Conservation (phyloP, 2,797 vertebrate genomes). For the Anableps anableps region DNA sequence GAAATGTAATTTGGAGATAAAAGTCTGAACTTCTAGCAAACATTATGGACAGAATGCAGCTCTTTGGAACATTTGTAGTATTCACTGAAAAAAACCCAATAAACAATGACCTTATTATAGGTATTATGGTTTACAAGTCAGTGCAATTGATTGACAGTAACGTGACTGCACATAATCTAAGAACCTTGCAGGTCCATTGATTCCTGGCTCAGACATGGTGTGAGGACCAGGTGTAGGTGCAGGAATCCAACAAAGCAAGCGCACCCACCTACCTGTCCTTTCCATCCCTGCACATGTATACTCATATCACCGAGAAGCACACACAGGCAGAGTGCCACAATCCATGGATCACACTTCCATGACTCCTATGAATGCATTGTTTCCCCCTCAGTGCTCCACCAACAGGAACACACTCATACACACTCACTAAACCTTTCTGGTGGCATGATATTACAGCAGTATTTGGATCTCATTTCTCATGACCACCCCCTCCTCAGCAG, state of each 20-base stretch:
- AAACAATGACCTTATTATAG: background rate
- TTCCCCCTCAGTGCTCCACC: slow-evolving; percentile 13
- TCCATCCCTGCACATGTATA: slow-evolving; percentile 6
- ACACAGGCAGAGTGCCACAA: background rate
- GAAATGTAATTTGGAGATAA: background rate
- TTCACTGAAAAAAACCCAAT: background rate
- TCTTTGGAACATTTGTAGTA: background rate
- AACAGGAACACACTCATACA: background rate
- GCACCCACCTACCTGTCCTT: slow-evolving; percentile 18
- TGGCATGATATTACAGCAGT: slow-evolving; percentile 42
- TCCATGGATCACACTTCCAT: background rate
- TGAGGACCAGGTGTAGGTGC: slow-evolving; percentile 51
- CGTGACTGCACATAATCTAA: background rate
- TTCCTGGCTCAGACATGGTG: background rate
- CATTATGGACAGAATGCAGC: background rate
- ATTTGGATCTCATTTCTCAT: slow-evolving; percentile 4
- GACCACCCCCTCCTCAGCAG: background rate
- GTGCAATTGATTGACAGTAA: background rate
- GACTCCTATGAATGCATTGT: background rate
- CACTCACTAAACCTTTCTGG: slow-evolving; percentile 32
- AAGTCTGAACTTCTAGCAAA: background rate
- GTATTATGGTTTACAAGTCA: background rate
- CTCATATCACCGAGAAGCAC: slow-evolving; percentile 2
- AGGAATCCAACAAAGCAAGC: slow-evolving; percentile 32
- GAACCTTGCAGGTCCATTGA: background rate